phyloP scores from a whole-genome alignment of 2,797 vertebrate species.

The Liasis olivaceus region DNA sequence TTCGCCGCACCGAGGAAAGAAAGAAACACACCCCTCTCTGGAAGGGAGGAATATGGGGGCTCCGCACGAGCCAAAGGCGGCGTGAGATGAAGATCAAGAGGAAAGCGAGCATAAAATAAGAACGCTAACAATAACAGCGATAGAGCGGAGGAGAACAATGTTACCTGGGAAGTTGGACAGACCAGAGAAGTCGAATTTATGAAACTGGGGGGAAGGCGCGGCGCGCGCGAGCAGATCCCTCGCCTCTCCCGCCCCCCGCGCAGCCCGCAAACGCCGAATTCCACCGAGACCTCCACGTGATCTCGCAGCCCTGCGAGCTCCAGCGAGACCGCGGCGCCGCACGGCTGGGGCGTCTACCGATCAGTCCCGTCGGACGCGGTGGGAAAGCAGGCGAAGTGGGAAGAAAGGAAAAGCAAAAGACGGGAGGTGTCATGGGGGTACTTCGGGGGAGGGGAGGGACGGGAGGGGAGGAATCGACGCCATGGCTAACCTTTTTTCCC shows the following conservation, averaged over 20 bases:
- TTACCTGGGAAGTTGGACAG: background rate
- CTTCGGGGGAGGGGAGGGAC: no score
- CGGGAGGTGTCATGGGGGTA: background rate
- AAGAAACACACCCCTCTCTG: conserved; percentile 21
- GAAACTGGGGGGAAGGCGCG: no score
- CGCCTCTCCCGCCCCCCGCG: background rate
- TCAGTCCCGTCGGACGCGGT: background rate
- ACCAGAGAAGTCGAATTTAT: background rate
- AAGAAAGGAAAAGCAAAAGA: background rate
- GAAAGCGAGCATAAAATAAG: background rate
- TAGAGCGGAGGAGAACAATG: background rate
- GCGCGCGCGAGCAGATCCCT: no score
- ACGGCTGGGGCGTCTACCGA: background rate
- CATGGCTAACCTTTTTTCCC: conserved; percentile 18
- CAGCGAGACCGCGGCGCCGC: background rate
- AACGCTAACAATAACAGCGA: background rate
- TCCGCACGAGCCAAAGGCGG: background rate
- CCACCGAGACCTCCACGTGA: conserved; percentile 19
- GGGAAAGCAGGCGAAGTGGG: background rate
- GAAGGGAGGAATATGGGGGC: background rate
- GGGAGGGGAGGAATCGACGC: background rate
- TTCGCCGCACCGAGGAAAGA: background rate
- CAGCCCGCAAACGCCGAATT: background rate
- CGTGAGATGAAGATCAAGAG: background rate
- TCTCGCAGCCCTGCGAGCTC: background rate